These are phyloP conservation scores for Neotoma lepida DNA, from an alignment of 2,113 vertebrate species.

Conservation along the genomic window DNA sequence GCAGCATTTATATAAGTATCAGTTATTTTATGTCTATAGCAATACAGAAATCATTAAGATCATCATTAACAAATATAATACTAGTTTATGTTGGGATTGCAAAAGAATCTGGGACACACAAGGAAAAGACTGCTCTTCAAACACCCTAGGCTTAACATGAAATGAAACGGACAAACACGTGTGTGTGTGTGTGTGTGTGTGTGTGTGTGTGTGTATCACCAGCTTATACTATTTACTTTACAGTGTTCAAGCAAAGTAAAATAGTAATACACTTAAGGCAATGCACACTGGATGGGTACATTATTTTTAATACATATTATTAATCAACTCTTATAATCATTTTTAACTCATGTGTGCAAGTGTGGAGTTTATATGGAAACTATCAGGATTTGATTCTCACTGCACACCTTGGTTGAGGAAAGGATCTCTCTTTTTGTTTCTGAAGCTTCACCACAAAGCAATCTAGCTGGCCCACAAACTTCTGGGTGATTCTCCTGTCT, in stretches of 20 bases:
- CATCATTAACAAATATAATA: constrained; percentile 11
- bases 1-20: not conserved
- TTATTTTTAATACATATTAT: not conserved
- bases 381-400: not conserved
- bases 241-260: not conserved
- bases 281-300: not conserved
- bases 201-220: not conserved
- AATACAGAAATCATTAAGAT: not conserved
- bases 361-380: not conserved
- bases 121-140: constrained; percentile 2
- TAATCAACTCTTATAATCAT: not conserved
- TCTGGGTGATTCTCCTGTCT: not conserved
- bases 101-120: not conserved
- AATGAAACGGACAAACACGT: not conserved
- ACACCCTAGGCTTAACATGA: not conserved
- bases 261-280: not conserved
- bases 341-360: not conserved
- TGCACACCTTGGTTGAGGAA: not conserved
- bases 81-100: not conserved
- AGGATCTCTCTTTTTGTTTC: not conserved
- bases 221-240: not conserved
- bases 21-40: not conserved
- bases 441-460: not conserved
- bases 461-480: not conserved
- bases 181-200: not conserved